phyloP scores from a whole-genome alignment of 2,113 vertebrate species.

The Ciconia stormi region DNA sequence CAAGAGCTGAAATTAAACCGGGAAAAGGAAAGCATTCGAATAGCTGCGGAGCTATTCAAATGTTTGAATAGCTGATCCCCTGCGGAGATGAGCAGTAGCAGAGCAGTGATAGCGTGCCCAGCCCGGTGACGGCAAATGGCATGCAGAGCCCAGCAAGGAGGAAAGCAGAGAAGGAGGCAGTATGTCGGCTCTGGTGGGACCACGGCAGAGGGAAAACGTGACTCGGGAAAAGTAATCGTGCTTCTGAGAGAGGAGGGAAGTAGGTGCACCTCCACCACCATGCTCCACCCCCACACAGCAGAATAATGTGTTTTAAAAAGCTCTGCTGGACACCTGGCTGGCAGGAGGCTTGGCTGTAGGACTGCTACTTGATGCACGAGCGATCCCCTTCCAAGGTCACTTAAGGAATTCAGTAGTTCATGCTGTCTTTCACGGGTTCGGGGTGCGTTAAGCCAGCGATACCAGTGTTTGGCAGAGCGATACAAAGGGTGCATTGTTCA shows the following conservation, averaged over 20 bases:
- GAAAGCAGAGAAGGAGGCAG: neutral
- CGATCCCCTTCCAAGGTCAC: neutral
- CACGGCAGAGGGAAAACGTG: rapidly evolving
- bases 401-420: neutral
- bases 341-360: neutral
- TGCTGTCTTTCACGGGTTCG: neutral
- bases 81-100: neutral
- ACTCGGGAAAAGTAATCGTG: neutral
- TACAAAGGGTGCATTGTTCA: neutral
- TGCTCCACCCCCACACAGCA: neutral
- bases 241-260: neutral
- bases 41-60: no score
- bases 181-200: neutral
- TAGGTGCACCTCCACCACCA: neutral
- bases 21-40: no score
- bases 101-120: rapidly evolving
- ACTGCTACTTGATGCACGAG: neutral
- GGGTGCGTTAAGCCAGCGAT: rapidly evolving
- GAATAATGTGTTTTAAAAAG: neutral
- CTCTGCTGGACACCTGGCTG: rapidly evolving
- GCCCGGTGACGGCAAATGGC: neutral
- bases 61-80: no score
- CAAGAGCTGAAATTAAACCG: no score
- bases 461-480: rapidly evolving
- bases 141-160: neutral